These are phyloP conservation scores for Nothobranchius kuhntae DNA, from an alignment of 2,113 vertebrate species.

Conservation along the genomic window DNA sequence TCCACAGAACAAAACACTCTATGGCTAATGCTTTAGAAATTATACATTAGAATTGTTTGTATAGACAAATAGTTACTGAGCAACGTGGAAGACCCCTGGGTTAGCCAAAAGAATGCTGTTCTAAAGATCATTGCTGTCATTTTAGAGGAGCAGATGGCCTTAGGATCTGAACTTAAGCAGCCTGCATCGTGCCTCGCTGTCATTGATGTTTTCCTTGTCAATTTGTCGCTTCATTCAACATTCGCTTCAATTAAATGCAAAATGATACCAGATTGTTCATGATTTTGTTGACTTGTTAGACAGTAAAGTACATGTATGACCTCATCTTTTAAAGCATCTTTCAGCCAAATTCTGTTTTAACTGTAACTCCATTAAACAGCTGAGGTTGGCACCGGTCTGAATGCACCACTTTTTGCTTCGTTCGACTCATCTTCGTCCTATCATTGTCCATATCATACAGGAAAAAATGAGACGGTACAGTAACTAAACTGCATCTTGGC, in stretches of 20 bases:
- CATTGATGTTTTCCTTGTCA: neutral
- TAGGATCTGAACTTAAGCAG: neutral
- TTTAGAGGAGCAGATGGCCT: neutral
- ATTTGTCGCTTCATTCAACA: neutral
- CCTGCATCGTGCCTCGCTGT: neutral
- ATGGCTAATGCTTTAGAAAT: no score
- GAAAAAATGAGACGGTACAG: neutral
- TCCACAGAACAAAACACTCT: no score
- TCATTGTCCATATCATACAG: neutral
- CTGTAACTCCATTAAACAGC: neutral
- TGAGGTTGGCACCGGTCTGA: neutral
- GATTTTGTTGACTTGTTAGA: neutral
- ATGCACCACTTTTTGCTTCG: neutral
- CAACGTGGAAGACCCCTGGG: no score
- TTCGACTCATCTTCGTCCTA: neutral
- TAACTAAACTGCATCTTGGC: neutral
- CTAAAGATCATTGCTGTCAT: neutral
- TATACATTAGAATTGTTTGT: no score
- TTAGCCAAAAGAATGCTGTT: no score
- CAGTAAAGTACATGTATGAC: neutral
- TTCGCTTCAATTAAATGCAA: neutral
- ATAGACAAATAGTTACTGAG: no score
- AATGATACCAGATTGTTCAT: neutral
- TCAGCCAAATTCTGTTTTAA: constrained; percentile 3
- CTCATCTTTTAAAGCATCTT: neutral